Evolutionary conservation across 2,797 vertebrate genomes (phyloP), one percentile per base, ranked within the genome.

Genomic region (Channallabes apus): DNA sequence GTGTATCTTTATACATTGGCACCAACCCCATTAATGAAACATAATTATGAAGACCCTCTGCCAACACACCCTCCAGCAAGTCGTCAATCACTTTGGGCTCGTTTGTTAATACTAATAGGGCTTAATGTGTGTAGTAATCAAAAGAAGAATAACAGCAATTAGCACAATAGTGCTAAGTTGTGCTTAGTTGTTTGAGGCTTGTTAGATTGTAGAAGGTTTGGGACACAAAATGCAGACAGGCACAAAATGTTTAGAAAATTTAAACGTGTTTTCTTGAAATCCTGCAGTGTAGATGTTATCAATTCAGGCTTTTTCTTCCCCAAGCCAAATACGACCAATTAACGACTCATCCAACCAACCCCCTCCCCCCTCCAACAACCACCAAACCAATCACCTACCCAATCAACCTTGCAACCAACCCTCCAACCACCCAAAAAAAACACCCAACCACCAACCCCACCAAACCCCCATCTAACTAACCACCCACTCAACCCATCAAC

Each of bases 31-130:
- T 76, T 88, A 87, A 90, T 89, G 51, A 67, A 82, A 17, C 27
- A 88, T 90, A 87, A 89, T 90, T 81, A 85, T 75, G 62, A 75
- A 83, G 69, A 38, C 77, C 41, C 27, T 85, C 61, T 81, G 72
- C 54, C 61, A 71, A 58, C 59, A 76, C 9, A 51, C 76, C 59
- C 77, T 73, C 61, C n/a, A 41, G 18, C 69, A 65, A 20, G 61
- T 20, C 61, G 76, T 54, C 72, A 73, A 27, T 82, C 85, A 80
- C 80, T 41, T 64, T 38, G 58, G 68, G 83, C 18, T 46, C 51
- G 24, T 68, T 75, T 80, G 61, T 82, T 84, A 54, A 54, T 59
- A 65, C 64, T 73, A 85, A 75, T 62, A 58, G 76, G 69, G 20
- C 76, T 69, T 61, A 81, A 58, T 35, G 32, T 62, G 67, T 29